Percentiles rank a stretch among this genome's conserved stretches.
Evolutionary conservation across 1,140 invertebrate genomes (phyloP).

Genomic region (Neodiprion lecontei): DNA sequence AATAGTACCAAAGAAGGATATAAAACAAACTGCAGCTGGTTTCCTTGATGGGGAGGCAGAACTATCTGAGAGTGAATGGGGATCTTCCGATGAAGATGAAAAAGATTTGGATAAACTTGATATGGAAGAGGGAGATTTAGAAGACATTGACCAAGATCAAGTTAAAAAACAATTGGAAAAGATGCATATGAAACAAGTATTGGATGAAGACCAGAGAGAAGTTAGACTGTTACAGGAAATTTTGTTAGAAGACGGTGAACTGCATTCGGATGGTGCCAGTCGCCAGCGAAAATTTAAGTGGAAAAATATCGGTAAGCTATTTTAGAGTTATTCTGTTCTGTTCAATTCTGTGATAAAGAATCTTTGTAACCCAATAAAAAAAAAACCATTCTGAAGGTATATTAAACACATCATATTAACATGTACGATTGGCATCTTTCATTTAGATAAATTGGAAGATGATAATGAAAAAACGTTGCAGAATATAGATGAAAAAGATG

Average conservation of each 20-base stretch:
- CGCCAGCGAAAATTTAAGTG: constrained; percentile 82
- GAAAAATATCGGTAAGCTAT: constrained; percentile 74
- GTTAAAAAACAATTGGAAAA: constrained; percentile 72
- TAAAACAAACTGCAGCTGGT: constrained; percentile 64
- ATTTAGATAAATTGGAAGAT: constrained; percentile 43
- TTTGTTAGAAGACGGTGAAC: constrained; percentile 86
- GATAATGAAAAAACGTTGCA: constrained; percentile 43
- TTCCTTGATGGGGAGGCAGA: constrained; percentile 89
- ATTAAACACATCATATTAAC: background rate
- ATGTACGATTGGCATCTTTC: background rate
- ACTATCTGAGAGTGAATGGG: constrained; percentile 83
- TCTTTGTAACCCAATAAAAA: no score
- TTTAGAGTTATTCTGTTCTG: background rate
- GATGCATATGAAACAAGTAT: constrained; percentile 75
- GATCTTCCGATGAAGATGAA: constrained; percentile 81
- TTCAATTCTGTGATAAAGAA: background rate
- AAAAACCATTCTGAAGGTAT: no score
- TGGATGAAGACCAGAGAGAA: constrained; percentile 84
- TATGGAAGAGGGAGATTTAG: constrained; percentile 77
- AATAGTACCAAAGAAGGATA: constrained; percentile 56
- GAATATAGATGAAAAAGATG: constrained; percentile 58
- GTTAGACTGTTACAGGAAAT: constrained; percentile 81
- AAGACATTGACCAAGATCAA: constrained; percentile 74
- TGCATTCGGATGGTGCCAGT: constrained; percentile 74
- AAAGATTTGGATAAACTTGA: constrained; percentile 75